Conservation (phyloP, 2,888 invertebrate species). For the Acleris laterana region DNA sequence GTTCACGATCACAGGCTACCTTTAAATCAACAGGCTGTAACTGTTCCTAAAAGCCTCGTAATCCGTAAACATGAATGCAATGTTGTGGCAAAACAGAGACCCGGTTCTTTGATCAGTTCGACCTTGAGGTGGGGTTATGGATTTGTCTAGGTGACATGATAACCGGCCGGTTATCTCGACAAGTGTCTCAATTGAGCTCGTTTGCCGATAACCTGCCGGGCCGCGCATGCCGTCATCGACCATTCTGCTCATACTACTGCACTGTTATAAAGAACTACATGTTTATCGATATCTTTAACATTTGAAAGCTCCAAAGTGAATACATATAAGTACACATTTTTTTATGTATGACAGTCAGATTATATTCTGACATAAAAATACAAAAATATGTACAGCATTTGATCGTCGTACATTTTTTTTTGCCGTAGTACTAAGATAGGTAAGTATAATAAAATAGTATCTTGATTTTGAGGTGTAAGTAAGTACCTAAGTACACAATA, state of each 20-base stretch:
- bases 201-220: constrained; percentile 63
- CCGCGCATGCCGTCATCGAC: constrained; percentile 28
- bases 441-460: too few species aligned
- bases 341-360: too few species aligned
- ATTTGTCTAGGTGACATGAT: constrained; percentile 47
- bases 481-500: too few species aligned
- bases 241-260: neutral
- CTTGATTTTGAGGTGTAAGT: too few species aligned
- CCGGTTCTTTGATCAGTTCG: constrained; percentile 13
- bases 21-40: neutral
- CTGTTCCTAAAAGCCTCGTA: neutral
- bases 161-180: constrained; percentile 54
- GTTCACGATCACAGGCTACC: neutral
- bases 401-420: too few species aligned
- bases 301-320: too few species aligned
- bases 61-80: neutral
- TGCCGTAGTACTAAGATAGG: too few species aligned
- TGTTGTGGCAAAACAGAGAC: neutral
- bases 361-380: too few species aligned
- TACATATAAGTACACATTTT: too few species aligned
- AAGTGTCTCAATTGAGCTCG: constrained; percentile 67
- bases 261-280: neutral
- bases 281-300: too few species aligned
- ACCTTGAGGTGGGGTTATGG: constrained; percentile 34
- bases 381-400: too few species aligned